Base-by-base conservation (phyloP, 1,140 invertebrate genomes). In the Aphelenchoides avenae region DNA sequence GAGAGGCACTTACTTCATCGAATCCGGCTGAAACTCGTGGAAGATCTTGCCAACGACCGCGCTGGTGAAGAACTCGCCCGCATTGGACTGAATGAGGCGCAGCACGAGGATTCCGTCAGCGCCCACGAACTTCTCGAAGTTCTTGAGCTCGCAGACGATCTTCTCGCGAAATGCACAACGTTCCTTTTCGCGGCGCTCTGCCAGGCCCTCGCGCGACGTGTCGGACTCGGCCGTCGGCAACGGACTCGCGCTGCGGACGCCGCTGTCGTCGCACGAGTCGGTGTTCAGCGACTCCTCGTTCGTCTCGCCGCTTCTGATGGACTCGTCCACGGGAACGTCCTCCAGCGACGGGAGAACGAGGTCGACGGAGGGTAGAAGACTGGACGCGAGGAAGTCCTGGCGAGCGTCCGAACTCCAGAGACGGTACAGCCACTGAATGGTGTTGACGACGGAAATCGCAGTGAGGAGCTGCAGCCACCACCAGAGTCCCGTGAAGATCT, bases 401-500 rank as follows among this genome's bases (percentile, higher is more conserved):
- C 27, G 24, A 5, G 5, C n/a, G 15, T 15, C 9, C 31, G 67
- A 64, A 47, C 66, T 57, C 41, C 67, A 71, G 58, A 71, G 71
- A 36, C 70, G 59, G 3, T 68, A 41, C 18, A 70, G 36, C 69
- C 69, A 70, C 33, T 72, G 60, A 27, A 51, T 31, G 5, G n/a
- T n/a, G n/a, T 72, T 72, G 29, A 73, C 62, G 5, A 20, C 46
- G 22, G 58, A 37, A 15, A 53, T 37, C 2, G 50, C 13, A 37
- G 46, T 26, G 51, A 64, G 39, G 15, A 60, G 26, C 15, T n/a
- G 64, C 13, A 61, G 37, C 70, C 70, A 73, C 20, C 44, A 61
- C 57, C 69, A 71, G 15, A 71, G 37, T 26, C 47, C 50, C 3
- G 66, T 30, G 47, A 71, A 71, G 27, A 71, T 56, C 55, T 71